A percentile compares a stretch with the other conserved stretches of the same genome.
These are phyloP conservation scores for Austrolebias charrua DNA, from an alignment of 2,797 vertebrate genomes.

Conservation along the genomic window DNA sequence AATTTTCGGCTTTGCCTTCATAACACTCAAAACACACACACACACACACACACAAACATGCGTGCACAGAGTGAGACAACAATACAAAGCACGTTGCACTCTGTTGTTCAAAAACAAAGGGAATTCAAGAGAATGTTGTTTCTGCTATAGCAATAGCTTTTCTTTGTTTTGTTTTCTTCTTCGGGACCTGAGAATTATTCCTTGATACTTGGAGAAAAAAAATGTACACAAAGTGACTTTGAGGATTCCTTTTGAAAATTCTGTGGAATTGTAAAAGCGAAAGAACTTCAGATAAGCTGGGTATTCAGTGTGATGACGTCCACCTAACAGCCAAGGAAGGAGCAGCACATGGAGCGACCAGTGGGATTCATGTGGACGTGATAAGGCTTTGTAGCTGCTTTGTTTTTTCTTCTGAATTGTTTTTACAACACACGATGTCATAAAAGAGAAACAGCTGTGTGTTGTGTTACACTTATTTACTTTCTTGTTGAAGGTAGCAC, in stretches of 20 bases:
- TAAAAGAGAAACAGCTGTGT: too few species aligned
- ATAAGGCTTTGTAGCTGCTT: slow-evolving; percentile 9
- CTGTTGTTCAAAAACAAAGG: slow-evolving; percentile 15
- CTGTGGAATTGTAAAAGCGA: slow-evolving; percentile 3
- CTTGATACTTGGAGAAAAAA: too few species aligned
- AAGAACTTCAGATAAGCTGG: slow-evolving; percentile 24
- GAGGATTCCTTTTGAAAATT: slow-evolving; percentile 24
- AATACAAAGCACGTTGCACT: slow-evolving; percentile 2
- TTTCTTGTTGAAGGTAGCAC: too few species aligned
- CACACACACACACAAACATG: too few species aligned
- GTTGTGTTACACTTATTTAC: too few species aligned
- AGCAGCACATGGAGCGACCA: slow-evolving; percentile 36
- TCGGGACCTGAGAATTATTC: too few species aligned
- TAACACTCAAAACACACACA: too few species aligned
- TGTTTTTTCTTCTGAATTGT: not conserved
- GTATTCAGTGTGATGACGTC: slow-evolving; percentile 42
- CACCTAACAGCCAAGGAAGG: slow-evolving; percentile 33
- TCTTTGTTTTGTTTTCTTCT: too few species aligned
- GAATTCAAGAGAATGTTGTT: slow-evolving; percentile 9
- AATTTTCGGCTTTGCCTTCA: too few species aligned
- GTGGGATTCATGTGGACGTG: slow-evolving; percentile 46
- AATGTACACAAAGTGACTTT: not conserved
- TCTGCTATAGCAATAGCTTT: not conserved
- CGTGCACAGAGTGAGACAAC: too few species aligned
- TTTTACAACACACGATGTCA: too few species aligned